Evolutionary conservation across 2,797 vertebrate genomes (phyloP).

Genomic region (Poecilia wingei): DNA sequence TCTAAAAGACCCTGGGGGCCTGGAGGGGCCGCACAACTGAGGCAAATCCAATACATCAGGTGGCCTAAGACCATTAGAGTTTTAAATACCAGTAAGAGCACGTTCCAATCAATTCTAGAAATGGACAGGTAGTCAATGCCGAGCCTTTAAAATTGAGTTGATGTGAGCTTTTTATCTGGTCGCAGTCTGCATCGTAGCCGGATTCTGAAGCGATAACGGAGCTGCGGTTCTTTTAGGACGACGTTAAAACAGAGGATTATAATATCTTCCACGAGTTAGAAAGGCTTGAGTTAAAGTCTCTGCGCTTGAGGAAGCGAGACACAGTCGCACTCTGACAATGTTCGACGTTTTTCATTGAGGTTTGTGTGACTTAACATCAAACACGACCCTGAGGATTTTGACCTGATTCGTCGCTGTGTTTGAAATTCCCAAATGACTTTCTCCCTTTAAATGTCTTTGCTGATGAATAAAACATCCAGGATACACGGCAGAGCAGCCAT

Average conservation of each 20-base stretch:
- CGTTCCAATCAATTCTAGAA: background rate
- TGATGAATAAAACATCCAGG: background rate
- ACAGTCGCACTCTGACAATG: background rate
- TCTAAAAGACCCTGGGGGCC: background rate
- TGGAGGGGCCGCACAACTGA: background rate
- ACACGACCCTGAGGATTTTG: background rate
- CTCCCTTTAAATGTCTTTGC: background rate
- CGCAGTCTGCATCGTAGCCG: background rate
- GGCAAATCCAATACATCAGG: background rate
- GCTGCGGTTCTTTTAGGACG: background rate
- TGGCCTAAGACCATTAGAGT: background rate
- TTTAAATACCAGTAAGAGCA: constrained; percentile 1
- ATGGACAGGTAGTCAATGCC: background rate
- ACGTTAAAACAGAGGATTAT: background rate
- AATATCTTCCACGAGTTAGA: background rate
- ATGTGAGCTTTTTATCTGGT: background rate
- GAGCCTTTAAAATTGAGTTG: background rate
- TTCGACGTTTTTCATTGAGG: background rate
- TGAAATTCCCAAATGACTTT: background rate
- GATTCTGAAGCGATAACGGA: background rate
- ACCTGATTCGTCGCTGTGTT: background rate
- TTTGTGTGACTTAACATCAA: background rate
- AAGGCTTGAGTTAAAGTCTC: background rate
- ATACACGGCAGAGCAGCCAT: background rate
- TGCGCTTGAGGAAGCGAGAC: background rate